Evolutionary conservation across 2,888 invertebrate species (phyloP).

Genomic region (Deilephila porcellus): DNA sequence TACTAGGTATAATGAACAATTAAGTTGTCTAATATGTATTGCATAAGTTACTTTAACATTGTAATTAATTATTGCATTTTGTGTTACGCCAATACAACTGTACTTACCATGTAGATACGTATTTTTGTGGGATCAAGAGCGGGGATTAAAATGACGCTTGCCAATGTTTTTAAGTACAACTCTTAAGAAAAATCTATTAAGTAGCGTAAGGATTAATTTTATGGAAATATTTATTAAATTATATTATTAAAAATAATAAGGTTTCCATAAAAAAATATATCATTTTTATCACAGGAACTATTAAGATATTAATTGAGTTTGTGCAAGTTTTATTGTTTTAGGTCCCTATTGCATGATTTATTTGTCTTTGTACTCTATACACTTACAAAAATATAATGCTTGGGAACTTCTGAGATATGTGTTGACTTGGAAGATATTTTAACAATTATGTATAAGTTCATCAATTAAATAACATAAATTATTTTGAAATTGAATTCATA

Average conservation of each 20-base stretch:
- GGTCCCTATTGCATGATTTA: background rate
- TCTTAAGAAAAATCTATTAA: background rate
- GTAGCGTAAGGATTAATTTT: background rate
- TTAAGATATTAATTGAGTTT: background rate
- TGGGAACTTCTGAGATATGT: constrained; percentile 15
- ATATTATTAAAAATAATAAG: background rate
- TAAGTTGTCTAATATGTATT: constrained; percentile 18
- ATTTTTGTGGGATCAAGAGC: constrained; percentile 25
- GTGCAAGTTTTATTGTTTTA: background rate
- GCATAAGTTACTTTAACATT: constrained; percentile 24
- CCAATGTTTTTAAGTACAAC: constrained; percentile 32
- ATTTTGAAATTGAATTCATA: background rate
- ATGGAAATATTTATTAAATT: background rate
- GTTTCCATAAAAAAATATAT: constrained; percentile 2
- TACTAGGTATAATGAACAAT: background rate
- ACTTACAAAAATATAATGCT: background rate
- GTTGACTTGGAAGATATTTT: background rate
- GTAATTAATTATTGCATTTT: constrained; percentile 28
- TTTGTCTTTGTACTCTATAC: constrained; percentile 9
- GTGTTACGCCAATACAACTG: constrained; percentile 45
- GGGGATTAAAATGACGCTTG: constrained; percentile 53
- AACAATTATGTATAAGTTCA: background rate
- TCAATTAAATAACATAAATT: background rate
- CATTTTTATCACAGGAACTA: constrained; percentile 16
- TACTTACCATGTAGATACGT: constrained; percentile 49